A percentile compares a stretch with the other conserved stretches of the same genome.
Evolutionary conservation across 2,797 vertebrate genomes (phyloP).

Genomic region (Falco rusticolus): DNA sequence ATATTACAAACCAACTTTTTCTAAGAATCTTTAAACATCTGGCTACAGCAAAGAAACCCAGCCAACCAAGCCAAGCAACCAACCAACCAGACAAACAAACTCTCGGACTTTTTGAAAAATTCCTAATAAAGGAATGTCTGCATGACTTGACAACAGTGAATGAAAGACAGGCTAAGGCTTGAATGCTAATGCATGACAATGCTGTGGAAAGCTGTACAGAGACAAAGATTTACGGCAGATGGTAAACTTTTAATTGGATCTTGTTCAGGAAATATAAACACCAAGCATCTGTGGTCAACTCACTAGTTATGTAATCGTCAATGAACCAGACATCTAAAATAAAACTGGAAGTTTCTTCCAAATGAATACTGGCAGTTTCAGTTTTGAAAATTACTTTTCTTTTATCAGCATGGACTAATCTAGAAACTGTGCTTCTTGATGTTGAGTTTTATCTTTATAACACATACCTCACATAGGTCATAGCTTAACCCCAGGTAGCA

Average conservation of each 20-base stretch:
- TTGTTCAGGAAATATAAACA: neutral
- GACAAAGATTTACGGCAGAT: slow-evolving; percentile 5
- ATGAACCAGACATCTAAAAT: neutral
- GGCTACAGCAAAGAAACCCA: neutral
- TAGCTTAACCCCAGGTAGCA: neutral
- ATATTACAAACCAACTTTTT: neutral
- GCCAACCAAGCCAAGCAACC: neutral
- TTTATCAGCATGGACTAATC: neutral
- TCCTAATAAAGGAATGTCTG: neutral
- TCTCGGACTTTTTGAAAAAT: neutral
- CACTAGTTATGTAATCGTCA: neutral
- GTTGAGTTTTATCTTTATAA: neutral
- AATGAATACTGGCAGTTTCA: neutral
- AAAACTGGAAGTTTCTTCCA: neutral
- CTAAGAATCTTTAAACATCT: neutral
- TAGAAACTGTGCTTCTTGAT: neutral
- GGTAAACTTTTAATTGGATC: slow-evolving; percentile 21
- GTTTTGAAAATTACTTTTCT: neutral
- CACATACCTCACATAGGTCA: neutral
- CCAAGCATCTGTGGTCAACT: neutral
- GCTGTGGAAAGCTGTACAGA: neutral
- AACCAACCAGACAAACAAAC: neutral
- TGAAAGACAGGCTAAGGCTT: neutral
- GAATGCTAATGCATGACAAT: neutral
- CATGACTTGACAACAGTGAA: neutral